Evolutionary conservation across 2,797 vertebrate species (phyloP), one percentile per base, ranked within the genome.

Genomic region (Chelidonichthys spinosus): DNA sequence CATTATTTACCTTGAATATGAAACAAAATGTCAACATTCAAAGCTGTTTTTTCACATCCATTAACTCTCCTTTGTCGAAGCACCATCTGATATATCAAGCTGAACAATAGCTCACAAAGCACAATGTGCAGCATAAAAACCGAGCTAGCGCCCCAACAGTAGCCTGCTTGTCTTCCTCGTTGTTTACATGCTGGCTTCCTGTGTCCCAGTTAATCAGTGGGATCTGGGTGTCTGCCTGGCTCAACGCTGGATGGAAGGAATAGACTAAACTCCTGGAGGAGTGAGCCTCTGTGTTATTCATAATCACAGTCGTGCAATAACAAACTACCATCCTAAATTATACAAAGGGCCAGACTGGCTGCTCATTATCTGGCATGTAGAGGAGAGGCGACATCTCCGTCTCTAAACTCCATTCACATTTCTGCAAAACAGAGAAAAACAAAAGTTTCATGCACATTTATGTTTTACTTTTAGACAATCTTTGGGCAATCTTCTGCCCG

Each of bases 161-260:
- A 76, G 81, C 76, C 81, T 61, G 74, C 83, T 71, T 76, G 85
- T 89, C 82, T 67, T 81, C 72, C 70, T 63, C 47, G 25, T 53
- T 92, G 90, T 92, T 92, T 92, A 92, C 88, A 87, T 77, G 83
- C 81, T n/a, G 86, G 89, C 85, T 92, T 90, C 90, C 91, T 91
- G 86, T 79, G 87, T 87, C 87, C 83, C 63, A 65, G 74, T 89
- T 91, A 92, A 92, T 91, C 91, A 87, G 88, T 0, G 62, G 84
- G 81, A 90, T 92, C 91, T 90, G 82, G 80, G 83, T 84, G 91
- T 91, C 87, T 91, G 88, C 81, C 79, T 74, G 85, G 50, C 53
- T 18, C 74, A 55, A 37, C 50, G 65, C 33, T 81, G 80, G 74
- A 82, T 43, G 67, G 69, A 64, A 71, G 79, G 68, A 69, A 72